Evolutionary conservation across 1,140 invertebrate species (phyloP), one percentile per base, ranked within the genome.

Genomic region (Adelges cooleyi): DNA sequence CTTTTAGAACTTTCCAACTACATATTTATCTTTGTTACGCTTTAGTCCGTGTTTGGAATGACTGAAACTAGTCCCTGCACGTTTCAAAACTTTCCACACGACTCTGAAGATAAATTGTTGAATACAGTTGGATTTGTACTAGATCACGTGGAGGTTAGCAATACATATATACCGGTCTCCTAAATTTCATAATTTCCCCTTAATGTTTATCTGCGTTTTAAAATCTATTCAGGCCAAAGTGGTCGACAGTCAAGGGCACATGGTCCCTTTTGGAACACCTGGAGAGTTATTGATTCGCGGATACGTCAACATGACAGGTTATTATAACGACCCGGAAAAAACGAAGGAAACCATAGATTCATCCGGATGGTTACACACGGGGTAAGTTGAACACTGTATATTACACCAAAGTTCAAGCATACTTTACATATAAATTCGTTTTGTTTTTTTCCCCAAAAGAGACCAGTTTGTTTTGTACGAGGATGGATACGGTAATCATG

Each of bases 341-440:
- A 98, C 94, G 0, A 80, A 76, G 20, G 82, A 89, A 69, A 81
- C 80, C 0, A 77, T 95, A 2, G 80, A 77, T 15, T 65, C 76
- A 3, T 86, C 89, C 33, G 77, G 82, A 23, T 98, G 95, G 95
- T 78, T 95, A 9, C 83, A 83, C 70, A 95, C 92, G 13, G 95
- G 93, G 89, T 91, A 79, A 79, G 72, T 50, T 48, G 8, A 48
- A 48, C 4, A 48, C n/a, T 5, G 8, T 17, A 1, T 15, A 15
- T 18, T 15, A 18, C 4, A 48, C 22, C 44, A 15, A 48, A 48
- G n/a, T 48, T n/a, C 15, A n/a, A 4, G 5, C 5, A 48, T 18
- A 10, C n/a, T 18, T 18, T n/a, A 15, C 17, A 48, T 15, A 4
- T 48, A 5, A 48, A 18, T 22, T 51, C 29, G 22, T 65, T n/a